A percentile compares a stretch with the other conserved stretches of the same genome.
Evolutionary conservation across 2,888 invertebrate genomes (phyloP).

Genomic region (Aproaerema taeniolella): DNA sequence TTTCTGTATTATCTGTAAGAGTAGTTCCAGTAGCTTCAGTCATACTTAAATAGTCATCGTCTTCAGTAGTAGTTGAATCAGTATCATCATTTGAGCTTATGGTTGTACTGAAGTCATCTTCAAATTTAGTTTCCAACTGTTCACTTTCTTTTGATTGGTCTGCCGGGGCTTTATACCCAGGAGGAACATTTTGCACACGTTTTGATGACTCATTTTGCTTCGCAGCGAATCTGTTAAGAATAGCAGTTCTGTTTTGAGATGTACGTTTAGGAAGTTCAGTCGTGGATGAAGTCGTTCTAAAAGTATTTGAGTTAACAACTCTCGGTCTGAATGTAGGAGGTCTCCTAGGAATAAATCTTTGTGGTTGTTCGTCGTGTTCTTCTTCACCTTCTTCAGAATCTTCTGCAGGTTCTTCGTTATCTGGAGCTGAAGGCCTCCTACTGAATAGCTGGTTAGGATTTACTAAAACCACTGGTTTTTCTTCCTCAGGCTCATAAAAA

Average conservation of each 20-base stretch:
- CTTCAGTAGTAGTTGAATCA: slow-evolving; percentile 43
- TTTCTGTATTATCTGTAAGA: slow-evolving; percentile 35
- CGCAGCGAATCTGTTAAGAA: slow-evolving; percentile 49
- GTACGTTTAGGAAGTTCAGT: slow-evolving; percentile 55
- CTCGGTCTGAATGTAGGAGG: slow-evolving; percentile 52
- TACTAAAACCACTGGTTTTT: slow-evolving; percentile 59
- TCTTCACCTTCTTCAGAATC: slow-evolving; percentile 26
- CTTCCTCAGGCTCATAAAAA: slow-evolving; percentile 47
- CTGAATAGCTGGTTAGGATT: slow-evolving; percentile 63
- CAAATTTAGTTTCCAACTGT: too few relatives aligned
- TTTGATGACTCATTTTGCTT: slow-evolving; percentile 53
- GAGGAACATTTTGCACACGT: slow-evolving; percentile 63
- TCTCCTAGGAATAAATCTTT: slow-evolving; percentile 37
- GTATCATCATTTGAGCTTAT: slow-evolving; percentile 29
- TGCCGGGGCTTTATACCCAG: slow-evolving; percentile 47
- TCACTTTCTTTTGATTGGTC: slow-evolving; percentile 24
- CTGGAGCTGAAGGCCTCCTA: slow-evolving; percentile 47
- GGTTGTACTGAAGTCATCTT: slow-evolving; percentile 37
- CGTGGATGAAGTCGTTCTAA: slow-evolving; percentile 59
- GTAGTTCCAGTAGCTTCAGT: slow-evolving; percentile 38
- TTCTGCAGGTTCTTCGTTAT: slow-evolving; percentile 28
- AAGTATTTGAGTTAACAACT: slow-evolving; percentile 59
- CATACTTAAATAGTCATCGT: slow-evolving; percentile 58
- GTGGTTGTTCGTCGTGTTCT: slow-evolving; percentile 33
- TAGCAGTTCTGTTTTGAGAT: slow-evolving; percentile 48